These are phyloP conservation scores for Mormyrus hasselquistii DNA, from an alignment of 2,797 vertebrate species.

Conservation along the genomic window DNA sequence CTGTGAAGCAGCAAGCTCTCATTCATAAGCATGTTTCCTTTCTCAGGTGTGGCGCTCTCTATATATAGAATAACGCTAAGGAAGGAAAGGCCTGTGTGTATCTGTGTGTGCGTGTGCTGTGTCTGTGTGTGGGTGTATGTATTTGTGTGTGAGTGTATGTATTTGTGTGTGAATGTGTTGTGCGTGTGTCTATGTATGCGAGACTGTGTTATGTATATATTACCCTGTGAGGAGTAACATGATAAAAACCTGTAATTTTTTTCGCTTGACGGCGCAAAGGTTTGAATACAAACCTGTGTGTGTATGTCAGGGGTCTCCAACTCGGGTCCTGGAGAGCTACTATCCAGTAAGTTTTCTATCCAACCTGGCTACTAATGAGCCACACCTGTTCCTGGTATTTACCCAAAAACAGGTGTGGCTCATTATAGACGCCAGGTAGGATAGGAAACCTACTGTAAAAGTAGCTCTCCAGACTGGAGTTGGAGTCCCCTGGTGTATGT, in stretches of 20 bases:
- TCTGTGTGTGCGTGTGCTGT: slow-evolving; percentile 25
- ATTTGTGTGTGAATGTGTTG: neutral
- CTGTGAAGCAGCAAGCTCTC: slow-evolving; percentile 40
- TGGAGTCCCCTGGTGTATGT: neutral
- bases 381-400: too few species aligned
- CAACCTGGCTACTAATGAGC: too few species aligned
- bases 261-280: too few species aligned
- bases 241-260: neutral
- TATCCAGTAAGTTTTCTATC: too few species aligned
- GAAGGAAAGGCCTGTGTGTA: slow-evolving; percentile 43
- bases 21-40: slow-evolving; percentile 38
- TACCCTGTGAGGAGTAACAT: neutral
- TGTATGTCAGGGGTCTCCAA: too few species aligned
- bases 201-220: neutral
- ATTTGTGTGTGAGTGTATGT: too few species aligned
- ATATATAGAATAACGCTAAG: slow-evolving; percentile 44
- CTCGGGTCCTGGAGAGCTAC: too few species aligned
- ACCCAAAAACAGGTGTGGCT: too few species aligned
- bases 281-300: too few species aligned
- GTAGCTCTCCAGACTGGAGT: too few species aligned
- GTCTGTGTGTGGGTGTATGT: neutral
- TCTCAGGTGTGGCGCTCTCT: slow-evolving; percentile 47
- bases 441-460: too few species aligned
- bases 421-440: too few species aligned
- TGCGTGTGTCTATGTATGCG: neutral